Conservation (phyloP, 1,140 invertebrate species). For the Temnothorax nylanderi region DNA sequence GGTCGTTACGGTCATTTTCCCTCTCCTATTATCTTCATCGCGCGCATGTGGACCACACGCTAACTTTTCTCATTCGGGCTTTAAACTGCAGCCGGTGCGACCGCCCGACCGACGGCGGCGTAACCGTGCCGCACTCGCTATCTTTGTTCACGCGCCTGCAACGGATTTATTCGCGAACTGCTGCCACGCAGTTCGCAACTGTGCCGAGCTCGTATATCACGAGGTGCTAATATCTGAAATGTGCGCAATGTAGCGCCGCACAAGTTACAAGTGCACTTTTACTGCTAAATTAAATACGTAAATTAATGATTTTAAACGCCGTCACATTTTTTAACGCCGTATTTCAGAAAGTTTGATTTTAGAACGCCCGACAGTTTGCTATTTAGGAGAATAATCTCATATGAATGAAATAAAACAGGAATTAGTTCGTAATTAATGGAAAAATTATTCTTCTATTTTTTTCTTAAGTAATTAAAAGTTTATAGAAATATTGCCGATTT, state of each 20-base stretch:
- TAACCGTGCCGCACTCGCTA: neutral
- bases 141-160: neutral
- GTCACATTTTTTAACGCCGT: neutral
- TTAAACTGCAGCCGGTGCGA: constrained; percentile 37
- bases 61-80: constrained; percentile 39
- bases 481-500: neutral
- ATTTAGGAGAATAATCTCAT: constrained; percentile 16
- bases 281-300: neutral
- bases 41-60: neutral
- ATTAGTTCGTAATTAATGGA: neutral
- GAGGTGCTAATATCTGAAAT: constrained; percentile 16
- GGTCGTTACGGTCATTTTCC: constrained; percentile 8
- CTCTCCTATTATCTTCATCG: neutral
- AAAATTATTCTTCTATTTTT: neutral
- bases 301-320: constrained; percentile 10
- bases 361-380: neutral
- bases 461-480: neutral
- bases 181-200: constrained; percentile 17
- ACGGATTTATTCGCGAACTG: constrained; percentile 34
- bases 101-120: too few relatives aligned
- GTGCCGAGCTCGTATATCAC: neutral
- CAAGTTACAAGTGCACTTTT: constrained; percentile 1
- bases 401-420: neutral
- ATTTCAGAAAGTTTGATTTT: neutral
- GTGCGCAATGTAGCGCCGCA: neutral